Evolutionary conservation across 1,140 invertebrate genomes (phyloP).

Genomic region (Drosophila triauraria): DNA sequence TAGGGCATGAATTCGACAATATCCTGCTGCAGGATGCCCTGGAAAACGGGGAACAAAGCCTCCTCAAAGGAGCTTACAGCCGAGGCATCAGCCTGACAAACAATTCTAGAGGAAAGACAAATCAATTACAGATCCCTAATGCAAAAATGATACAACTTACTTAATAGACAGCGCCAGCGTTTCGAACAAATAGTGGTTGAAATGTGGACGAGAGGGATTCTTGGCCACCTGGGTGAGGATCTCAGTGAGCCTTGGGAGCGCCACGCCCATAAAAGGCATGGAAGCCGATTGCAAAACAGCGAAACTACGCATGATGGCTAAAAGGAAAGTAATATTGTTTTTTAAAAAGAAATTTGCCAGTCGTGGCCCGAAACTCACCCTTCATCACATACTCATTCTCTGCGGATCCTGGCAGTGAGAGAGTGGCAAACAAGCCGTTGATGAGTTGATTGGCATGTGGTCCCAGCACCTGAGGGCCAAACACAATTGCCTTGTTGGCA

Average conservation of each 20-base stretch:
- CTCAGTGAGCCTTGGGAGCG: constrained; percentile 93
- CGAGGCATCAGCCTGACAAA: constrained; percentile 92
- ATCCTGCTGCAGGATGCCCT: constrained; percentile 96
- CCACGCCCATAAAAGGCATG: constrained; percentile 91
- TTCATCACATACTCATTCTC: constrained; percentile 99
- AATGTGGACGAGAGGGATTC: constrained; percentile 98
- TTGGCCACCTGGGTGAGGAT: constrained; percentile 94
- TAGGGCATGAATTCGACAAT: constrained; percentile 99
- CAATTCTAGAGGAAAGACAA: constrained; percentile 86
- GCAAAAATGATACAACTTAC: constrained; percentile 60
- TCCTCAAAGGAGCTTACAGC: constrained; percentile 96
- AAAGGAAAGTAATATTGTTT: constrained; percentile 58
- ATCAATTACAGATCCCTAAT: background rate
- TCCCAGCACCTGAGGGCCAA: constrained; percentile 85
- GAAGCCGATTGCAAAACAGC: constrained; percentile 92
- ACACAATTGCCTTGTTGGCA: constrained; percentile 85
- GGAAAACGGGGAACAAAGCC: constrained; percentile 96
- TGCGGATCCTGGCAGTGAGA: constrained; percentile 90
- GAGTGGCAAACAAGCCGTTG: constrained; percentile 90
- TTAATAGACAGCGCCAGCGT: constrained; percentile 94
- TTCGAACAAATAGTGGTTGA: constrained; percentile 99
- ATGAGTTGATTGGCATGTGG: constrained; percentile 89
- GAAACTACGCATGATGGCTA: constrained; percentile 95
- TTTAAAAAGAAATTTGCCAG: background rate
- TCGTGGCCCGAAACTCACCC: constrained; percentile 86